A percentile compares a stretch with the other conserved stretches of the same genome.
phyloP scores from a whole-genome alignment of 2,797 vertebrate genomes.

The Sphenopsis melanotis region DNA sequence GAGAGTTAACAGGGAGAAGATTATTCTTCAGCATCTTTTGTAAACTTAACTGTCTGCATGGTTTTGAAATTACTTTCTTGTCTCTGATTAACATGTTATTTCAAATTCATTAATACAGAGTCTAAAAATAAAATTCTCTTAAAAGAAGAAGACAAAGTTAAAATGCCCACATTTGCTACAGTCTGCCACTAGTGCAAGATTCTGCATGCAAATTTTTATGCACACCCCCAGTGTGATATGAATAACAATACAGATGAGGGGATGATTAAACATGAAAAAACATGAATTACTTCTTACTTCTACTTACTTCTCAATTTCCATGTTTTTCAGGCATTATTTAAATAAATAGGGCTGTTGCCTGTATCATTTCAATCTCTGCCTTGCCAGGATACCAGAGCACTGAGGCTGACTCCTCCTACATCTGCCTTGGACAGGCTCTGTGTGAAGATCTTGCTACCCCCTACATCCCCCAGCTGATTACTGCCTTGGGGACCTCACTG shows the following conservation, averaged over 20 bases:
- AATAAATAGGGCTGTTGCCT: neutral
- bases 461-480: neutral
- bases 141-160: neutral
- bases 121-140: neutral
- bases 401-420: neutral
- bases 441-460: neutral
- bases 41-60: neutral
- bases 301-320: neutral
- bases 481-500: neutral
- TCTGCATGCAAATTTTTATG: neutral
- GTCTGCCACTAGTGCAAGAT: neutral
- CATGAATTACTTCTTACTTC: too few species aligned
- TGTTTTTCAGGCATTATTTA: neutral
- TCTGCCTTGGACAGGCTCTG: neutral
- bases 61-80: neutral
- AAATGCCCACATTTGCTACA: neutral
- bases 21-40: neutral
- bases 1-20: neutral
- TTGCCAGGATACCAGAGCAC: neutral
- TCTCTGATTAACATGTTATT: neutral
- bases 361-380: neutral
- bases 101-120: neutral
- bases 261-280: neutral
- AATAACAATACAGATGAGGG: neutral
- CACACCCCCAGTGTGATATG: neutral